These are phyloP conservation scores for Morus bassanus DNA, from an alignment of 2,797 vertebrate species.

Conservation along the genomic window DNA sequence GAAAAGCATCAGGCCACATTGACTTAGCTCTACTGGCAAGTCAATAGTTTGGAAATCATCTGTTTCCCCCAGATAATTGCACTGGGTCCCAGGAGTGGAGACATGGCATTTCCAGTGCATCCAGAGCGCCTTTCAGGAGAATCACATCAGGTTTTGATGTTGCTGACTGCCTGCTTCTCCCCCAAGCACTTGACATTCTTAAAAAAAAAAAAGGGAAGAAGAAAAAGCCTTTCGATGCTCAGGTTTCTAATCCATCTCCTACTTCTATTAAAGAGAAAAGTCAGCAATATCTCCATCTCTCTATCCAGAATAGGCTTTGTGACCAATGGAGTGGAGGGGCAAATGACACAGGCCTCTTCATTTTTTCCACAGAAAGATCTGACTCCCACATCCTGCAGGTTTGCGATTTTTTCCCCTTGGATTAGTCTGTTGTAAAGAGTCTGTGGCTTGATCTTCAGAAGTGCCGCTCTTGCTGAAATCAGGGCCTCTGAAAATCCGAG, in stretches of 20 bases:
- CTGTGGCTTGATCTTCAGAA: not conserved
- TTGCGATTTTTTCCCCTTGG: not conserved
- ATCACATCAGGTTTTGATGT: constrained; percentile 8
- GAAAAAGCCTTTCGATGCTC: not conserved
- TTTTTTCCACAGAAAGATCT: not conserved
- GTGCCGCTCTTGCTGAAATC: not conserved
- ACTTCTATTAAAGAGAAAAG: not conserved
- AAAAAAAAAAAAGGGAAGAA: too few species aligned
- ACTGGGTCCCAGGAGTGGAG: constrained; percentile 5
- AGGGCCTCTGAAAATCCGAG: not conserved
- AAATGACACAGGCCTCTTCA: not conserved
- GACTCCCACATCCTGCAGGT: not conserved
- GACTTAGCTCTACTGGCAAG: not conserved
- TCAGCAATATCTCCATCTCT: not conserved
- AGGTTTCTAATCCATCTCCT: not conserved
- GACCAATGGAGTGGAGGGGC: not conserved
- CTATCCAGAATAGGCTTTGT: not conserved
- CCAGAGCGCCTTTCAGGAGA: constrained; percentile 5
- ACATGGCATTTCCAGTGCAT: not conserved
- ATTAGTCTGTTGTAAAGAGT: not conserved
- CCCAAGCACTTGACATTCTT: not conserved
- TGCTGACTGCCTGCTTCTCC: not conserved
- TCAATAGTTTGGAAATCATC: constrained; percentile 17
- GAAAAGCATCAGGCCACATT: not conserved
- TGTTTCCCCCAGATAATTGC: constrained; percentile 20